phyloP scores from a whole-genome alignment of 2,888 invertebrate genomes.

The Rhynchonema sp. region DNA sequence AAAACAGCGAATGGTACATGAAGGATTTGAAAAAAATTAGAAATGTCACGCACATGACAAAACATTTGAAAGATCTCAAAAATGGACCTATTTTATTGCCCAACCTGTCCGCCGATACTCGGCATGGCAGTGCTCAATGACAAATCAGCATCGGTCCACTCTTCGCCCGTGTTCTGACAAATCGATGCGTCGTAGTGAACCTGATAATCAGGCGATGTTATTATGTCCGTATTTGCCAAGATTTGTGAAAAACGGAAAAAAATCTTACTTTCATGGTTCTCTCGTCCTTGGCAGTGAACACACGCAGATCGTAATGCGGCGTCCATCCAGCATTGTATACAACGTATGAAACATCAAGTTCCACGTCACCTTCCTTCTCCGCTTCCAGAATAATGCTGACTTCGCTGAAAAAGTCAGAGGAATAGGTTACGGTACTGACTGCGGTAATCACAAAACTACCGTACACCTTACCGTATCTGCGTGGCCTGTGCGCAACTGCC shows the following conservation, averaged over 20 bases:
- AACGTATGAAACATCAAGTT: constrained; percentile 12
- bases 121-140: constrained; percentile 18
- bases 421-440: too few relatives aligned
- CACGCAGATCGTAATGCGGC: constrained; percentile 20
- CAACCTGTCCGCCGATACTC: constrained; percentile 14
- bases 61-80: too few relatives aligned
- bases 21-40: too few relatives aligned
- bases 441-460: too few relatives aligned
- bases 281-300: constrained; percentile 7
- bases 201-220: too few relatives aligned
- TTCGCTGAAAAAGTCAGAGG: constrained; percentile 8
- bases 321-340: constrained; percentile 18
- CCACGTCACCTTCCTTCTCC: constrained; percentile 7
- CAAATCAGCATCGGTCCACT: constrained; percentile 25
- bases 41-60: too few relatives aligned
- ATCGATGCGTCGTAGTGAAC: too few relatives aligned
- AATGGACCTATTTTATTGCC: too few relatives aligned
- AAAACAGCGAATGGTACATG: too few relatives aligned
- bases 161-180: constrained; percentile 31
- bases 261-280: constrained; percentile 5
- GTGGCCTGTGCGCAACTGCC: not conserved
- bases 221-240: too few relatives aligned
- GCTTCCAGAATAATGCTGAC: constrained; percentile 11
- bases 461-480: too few relatives aligned
- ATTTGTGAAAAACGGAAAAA: too few relatives aligned